Conservation (phyloP, 2,888 invertebrate species). For the Acrobeloides nanus region DNA sequence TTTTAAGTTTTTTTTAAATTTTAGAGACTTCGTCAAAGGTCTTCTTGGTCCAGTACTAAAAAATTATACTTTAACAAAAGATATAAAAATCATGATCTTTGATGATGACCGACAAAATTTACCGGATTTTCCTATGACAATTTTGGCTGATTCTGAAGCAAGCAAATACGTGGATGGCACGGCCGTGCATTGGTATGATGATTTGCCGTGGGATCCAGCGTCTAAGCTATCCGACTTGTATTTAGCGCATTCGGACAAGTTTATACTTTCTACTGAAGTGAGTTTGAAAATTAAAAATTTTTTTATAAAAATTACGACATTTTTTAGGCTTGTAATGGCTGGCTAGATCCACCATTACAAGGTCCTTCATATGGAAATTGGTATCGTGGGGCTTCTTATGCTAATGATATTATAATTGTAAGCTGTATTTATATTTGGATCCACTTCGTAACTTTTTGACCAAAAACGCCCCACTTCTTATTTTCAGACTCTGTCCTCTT, state of each 20-base stretch:
- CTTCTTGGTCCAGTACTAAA: constrained; percentile 16
- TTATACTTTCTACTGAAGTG: constrained; percentile 69
- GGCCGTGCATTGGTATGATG: constrained; percentile 80
- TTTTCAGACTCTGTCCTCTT: no score
- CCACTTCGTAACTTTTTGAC: no score
- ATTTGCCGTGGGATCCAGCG: no score
- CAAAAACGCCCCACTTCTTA: no score
- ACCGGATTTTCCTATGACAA: constrained; percentile 31
- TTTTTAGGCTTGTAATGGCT: constrained; percentile 43
- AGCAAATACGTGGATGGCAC: constrained; percentile 64
- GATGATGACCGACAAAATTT: constrained; percentile 21
- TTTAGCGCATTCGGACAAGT: constrained; percentile 64
- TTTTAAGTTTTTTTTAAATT: no score
- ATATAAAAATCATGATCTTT: constrained; percentile 29
- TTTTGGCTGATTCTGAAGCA: constrained; percentile 51
- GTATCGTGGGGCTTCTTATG: constrained; percentile 66
- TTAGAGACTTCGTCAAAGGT: constrained; percentile 19
- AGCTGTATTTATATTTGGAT: no score
- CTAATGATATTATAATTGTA: constrained; percentile 58
- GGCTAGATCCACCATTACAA: no score
- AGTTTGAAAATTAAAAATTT: constrained; percentile 3
- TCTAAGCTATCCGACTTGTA: constrained; percentile 66
- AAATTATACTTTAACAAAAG: constrained; percentile 13
- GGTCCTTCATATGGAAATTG: constrained; percentile 69
- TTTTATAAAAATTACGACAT: constrained; percentile 1